Conservation (phyloP, 2,113 vertebrate species). For the Pelusios castaneus region DNA sequence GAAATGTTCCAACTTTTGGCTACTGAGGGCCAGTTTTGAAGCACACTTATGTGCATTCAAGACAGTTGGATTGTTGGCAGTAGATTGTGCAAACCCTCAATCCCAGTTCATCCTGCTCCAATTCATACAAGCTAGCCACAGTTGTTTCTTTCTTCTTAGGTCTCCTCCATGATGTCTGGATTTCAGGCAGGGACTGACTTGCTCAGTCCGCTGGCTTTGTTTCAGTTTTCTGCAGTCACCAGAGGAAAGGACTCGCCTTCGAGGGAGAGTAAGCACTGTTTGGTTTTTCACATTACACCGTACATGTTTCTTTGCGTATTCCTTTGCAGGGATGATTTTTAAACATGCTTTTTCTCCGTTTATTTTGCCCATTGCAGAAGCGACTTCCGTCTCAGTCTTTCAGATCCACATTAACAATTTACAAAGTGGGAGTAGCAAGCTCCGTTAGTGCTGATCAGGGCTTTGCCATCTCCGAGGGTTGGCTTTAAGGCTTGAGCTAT, state of each 20-base stretch:
- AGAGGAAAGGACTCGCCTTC: conserved; percentile 79
- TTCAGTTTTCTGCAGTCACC: conserved; percentile 88
- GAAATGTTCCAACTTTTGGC: not conserved
- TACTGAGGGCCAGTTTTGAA: not conserved
- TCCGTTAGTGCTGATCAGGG: not conserved
- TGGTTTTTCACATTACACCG: not conserved
- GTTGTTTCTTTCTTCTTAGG: conserved; percentile 65
- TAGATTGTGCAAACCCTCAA: rapidly evolving
- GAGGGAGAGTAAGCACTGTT: conserved; percentile 75
- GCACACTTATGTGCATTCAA: not conserved
- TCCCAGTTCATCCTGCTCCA: not conserved
- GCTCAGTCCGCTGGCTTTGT: conserved; percentile 88
- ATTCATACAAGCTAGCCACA: not conserved
- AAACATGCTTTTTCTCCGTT: not conserved
- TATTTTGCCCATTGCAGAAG: not conserved
- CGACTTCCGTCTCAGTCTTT: not conserved
- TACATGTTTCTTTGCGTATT: not conserved
- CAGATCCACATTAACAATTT: not conserved
- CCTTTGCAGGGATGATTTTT: rapidly evolving
- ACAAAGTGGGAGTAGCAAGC: not conserved
- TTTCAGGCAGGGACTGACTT: conserved; percentile 80
- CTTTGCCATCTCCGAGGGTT: not conserved
- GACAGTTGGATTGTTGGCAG: not conserved
- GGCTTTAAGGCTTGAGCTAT: rapidly evolving
- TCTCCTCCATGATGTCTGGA: conserved; percentile 75